Evolutionary conservation across 2,797 vertebrate genomes (phyloP).

Genomic region (Garrulus glandarius): DNA sequence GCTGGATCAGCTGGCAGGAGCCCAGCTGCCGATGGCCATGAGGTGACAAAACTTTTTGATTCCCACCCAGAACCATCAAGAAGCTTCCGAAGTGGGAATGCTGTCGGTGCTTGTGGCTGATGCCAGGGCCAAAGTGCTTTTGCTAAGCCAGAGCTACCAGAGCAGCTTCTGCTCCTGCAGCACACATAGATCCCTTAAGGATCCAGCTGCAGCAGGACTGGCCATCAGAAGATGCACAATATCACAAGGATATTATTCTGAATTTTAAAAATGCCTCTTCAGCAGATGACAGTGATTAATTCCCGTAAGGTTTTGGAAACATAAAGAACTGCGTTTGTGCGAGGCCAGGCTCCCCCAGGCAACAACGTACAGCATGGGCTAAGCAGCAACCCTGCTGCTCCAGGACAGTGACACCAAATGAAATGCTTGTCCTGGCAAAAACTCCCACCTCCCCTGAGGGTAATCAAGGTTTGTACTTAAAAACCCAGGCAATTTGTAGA

Average conservation of each 20-base stretch:
- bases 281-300: not conserved
- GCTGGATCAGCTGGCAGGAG: not conserved
- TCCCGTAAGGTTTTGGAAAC: not conserved
- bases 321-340: not conserved
- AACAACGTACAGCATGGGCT: accelerated
- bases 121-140: accelerated
- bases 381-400: not conserved
- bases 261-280: not conserved
- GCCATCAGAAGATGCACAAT: accelerated
- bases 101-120: accelerated
- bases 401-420: not conserved
- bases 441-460: not conserved
- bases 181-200: not conserved
- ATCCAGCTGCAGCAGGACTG: not conserved
- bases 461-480: not conserved
- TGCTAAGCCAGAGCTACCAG: not conserved
- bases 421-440: not conserved
- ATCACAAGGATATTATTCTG: not conserved
- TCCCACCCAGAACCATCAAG: not conserved
- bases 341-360: not conserved
- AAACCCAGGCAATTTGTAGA: not conserved
- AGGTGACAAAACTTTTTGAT: not conserved
- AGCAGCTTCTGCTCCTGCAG: not conserved
- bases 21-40: accelerated
- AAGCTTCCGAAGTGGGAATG: not conserved